Percentiles rank a stretch among this genome's conserved stretches.
Conservation (phyloP, 2,797 vertebrate genomes). For the Peromyscus attwateri region DNA sequence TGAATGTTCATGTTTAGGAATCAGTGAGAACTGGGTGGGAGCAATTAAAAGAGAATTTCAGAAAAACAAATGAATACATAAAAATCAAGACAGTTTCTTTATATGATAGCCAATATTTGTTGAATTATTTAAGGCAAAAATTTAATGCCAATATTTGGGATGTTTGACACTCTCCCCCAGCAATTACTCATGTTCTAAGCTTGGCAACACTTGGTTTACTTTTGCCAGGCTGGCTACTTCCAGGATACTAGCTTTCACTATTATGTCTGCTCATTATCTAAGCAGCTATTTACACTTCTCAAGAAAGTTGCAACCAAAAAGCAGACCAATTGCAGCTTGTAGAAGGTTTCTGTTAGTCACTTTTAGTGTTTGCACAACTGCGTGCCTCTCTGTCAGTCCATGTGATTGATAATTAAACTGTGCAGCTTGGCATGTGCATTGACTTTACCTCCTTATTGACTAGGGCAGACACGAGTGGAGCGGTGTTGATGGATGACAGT, state of each 20-base stretch:
- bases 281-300: constrained; percentile 22
- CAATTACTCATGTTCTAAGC: background rate
- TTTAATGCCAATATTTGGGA: constrained; percentile 18
- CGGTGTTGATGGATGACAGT: constrained; percentile 66
- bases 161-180: background rate
- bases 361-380: constrained; percentile 35
- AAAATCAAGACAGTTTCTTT: constrained; percentile 43
- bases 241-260: background rate
- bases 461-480: constrained; percentile 17
- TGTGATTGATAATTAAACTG: constrained; percentile 40
- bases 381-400: background rate
- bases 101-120: background rate
- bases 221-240: constrained; percentile 9
- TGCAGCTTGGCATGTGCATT: constrained; percentile 48
- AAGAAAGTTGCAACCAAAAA: background rate
- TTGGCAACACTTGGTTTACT: background rate
- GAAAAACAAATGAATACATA: constrained; percentile 51
- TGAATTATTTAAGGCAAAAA: constrained; percentile 45
- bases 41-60: constrained; percentile 36
- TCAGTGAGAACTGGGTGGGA: background rate
- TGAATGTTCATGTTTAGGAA: constrained; percentile 30
- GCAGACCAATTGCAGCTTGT: background rate
- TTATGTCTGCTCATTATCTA: background rate
- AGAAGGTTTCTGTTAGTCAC: constrained; percentile 45
- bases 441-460: constrained; percentile 71